These are phyloP conservation scores for Epirrita christyi DNA, from an alignment of 2,888 invertebrate species.

Conservation along the genomic window DNA sequence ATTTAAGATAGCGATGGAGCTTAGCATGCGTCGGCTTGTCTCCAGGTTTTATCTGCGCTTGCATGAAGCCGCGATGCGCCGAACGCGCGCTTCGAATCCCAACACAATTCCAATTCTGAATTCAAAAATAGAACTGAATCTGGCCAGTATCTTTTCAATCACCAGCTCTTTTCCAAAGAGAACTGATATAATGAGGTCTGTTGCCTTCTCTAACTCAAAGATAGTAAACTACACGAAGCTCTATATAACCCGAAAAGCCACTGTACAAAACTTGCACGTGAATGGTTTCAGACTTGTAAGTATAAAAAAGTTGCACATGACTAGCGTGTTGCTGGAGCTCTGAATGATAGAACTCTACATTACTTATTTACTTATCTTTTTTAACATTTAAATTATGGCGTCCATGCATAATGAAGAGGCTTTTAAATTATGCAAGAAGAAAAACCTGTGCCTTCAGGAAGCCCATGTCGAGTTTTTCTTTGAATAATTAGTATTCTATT, in stretches of 20 bases:
- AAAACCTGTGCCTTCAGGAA: constrained; percentile 18
- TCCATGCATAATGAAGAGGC: constrained; percentile 11
- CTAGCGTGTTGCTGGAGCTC: constrained; percentile 5
- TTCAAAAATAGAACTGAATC: constrained; percentile 34
- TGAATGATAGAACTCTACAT: not conserved
- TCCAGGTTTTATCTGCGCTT: constrained; percentile 49
- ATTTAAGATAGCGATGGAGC: constrained; percentile 64
- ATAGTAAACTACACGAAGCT: not conserved
- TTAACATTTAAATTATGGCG: constrained; percentile 10
- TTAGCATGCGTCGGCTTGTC: constrained; percentile 48
- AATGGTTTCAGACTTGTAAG: too few relatives aligned
- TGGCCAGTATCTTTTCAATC: constrained; percentile 22
- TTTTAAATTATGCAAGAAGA: constrained; percentile 21
- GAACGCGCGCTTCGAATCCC: constrained; percentile 40
- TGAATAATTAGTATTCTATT: constrained; percentile 13
- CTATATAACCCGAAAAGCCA: too few relatives aligned
- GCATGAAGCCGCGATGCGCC: constrained; percentile 26
- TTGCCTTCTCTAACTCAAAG: constrained; percentile 1
- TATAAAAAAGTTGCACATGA: not conserved
- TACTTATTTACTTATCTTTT: not conserved
- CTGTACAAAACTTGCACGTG: too few relatives aligned
- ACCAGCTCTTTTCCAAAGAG: constrained; percentile 8
- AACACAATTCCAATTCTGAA: constrained; percentile 35
- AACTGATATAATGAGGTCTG: constrained; percentile 16
- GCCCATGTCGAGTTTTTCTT: constrained; percentile 19